These are phyloP conservation scores for Disparrhopalites patrizii DNA, from an alignment of 2,888 invertebrate species.

Conservation along the genomic window DNA sequence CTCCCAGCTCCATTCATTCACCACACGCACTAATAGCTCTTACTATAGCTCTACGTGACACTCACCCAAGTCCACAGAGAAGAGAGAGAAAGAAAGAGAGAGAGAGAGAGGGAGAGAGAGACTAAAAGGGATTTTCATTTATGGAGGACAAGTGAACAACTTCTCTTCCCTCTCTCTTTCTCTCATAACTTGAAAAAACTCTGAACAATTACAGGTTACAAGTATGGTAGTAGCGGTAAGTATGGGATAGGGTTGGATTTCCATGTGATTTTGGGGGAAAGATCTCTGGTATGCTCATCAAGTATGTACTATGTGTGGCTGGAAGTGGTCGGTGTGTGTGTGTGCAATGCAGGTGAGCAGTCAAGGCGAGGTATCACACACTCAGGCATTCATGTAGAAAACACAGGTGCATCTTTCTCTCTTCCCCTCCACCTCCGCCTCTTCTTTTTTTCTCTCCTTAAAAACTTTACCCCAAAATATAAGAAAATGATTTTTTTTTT, in stretches of 20 bases:
- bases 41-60: background rate
- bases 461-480: background rate
- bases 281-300: background rate
- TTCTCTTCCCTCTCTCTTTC: background rate
- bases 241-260: slow-evolving; percentile 4
- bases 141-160: no score
- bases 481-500: background rate
- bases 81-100: no score
- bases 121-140: no score
- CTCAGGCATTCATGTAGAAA: slow-evolving; percentile 1
- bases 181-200: background rate
- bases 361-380: background rate
- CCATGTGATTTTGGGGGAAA: background rate
- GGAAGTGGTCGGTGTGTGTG: background rate
- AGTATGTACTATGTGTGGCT: background rate
- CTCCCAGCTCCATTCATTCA: slow-evolving; percentile 1
- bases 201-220: background rate
- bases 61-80: background rate
- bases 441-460: no score
- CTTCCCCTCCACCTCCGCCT: background rate
- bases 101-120: no score
- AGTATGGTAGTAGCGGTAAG: background rate
- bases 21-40: background rate
- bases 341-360: slow-evolving; percentile 1
- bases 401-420: slow-evolving; percentile 22